phyloP scores from a whole-genome alignment of 2,797 vertebrate species.

The Crotalus adamanteus region DNA sequence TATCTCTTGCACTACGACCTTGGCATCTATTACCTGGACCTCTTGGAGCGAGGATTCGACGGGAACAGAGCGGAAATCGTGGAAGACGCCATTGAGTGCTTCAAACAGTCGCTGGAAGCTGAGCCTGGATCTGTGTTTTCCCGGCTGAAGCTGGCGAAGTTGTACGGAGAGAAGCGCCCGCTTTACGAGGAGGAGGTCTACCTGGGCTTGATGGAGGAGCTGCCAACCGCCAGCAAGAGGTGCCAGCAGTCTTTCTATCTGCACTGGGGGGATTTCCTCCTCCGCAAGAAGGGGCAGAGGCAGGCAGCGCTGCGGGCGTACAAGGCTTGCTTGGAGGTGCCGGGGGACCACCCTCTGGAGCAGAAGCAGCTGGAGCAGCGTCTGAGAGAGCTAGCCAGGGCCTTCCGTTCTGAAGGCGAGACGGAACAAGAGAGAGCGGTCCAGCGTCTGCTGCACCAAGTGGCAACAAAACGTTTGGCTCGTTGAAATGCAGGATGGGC shows the following conservation, averaged over 20 bases:
- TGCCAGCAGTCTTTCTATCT: slow-evolving; percentile 20
- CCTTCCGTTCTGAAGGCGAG: not conserved
- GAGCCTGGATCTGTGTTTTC: fast-evolving
- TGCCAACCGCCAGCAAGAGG: not conserved
- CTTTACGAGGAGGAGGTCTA: slow-evolving; percentile 4
- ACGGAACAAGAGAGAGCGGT: fast-evolving
- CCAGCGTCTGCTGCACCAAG: fast-evolving
- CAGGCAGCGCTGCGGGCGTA: not conserved
- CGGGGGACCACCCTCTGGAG: not conserved
- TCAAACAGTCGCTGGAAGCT: not conserved
- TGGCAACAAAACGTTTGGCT: fast-evolving
- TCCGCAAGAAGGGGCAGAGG: not conserved
- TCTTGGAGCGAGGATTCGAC: fast-evolving
- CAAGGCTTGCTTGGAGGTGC: not conserved
- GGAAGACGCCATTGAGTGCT: not conserved
- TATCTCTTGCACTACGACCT: slow-evolving; percentile 12
- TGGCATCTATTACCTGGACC: fast-evolving
- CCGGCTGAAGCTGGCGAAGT: not conserved
- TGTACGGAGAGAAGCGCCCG: not conserved
- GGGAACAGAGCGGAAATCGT: fast-evolving
- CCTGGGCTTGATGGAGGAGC: not conserved
- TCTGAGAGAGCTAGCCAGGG: fast-evolving
- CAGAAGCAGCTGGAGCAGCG: fast-evolving
- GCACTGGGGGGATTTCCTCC: slow-evolving; percentile 20
- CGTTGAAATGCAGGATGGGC: not conserved